Percentiles rank a stretch among this genome's conserved stretches.
Conservation (phyloP, 2,888 invertebrate genomes). For the Leucozona laternaria region DNA sequence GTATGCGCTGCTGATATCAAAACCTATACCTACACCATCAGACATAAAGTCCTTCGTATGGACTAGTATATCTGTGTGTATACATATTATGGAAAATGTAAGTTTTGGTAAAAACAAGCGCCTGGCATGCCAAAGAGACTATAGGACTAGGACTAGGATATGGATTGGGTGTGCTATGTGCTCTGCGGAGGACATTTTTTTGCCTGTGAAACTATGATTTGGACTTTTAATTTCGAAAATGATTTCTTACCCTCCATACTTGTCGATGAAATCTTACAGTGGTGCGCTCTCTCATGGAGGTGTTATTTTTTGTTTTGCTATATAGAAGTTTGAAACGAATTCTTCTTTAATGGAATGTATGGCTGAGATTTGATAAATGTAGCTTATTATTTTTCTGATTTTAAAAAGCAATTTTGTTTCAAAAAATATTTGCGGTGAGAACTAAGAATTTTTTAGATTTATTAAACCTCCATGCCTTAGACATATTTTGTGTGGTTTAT, state of each 20-base stretch:
- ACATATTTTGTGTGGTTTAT: constrained; percentile 29
- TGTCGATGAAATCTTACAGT: constrained; percentile 55
- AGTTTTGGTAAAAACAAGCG: constrained; percentile 41
- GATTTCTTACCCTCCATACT: constrained; percentile 69
- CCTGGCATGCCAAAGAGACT: constrained; percentile 30
- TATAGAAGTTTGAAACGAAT: too few species aligned
- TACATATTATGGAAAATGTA: constrained; percentile 6
- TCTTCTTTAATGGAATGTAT: constrained; percentile 5
- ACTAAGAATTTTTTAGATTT: background rate
- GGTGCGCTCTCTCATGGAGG: constrained; percentile 9
- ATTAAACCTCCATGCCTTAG: background rate
- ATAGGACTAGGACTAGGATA: constrained; percentile 39
- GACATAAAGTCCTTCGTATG: constrained; percentile 30
- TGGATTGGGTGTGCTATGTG: constrained; percentile 27
- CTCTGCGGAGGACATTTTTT: constrained; percentile 63
- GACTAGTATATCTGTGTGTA: background rate
- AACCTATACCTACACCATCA: constrained; percentile 28
- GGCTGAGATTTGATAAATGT: constrained; percentile 23
- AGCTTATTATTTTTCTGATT: constrained; percentile 33
- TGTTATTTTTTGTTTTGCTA: constrained; percentile 3
- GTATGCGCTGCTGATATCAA: constrained; percentile 79
- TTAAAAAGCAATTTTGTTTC: constrained; percentile 37
- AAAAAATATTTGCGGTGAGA: constrained; percentile 21
- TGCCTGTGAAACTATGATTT: constrained; percentile 71
- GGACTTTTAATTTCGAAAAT: constrained; percentile 75